Conservation (phyloP, 2,888 invertebrate genomes). For the Nematopogon swammerdamellus region DNA sequence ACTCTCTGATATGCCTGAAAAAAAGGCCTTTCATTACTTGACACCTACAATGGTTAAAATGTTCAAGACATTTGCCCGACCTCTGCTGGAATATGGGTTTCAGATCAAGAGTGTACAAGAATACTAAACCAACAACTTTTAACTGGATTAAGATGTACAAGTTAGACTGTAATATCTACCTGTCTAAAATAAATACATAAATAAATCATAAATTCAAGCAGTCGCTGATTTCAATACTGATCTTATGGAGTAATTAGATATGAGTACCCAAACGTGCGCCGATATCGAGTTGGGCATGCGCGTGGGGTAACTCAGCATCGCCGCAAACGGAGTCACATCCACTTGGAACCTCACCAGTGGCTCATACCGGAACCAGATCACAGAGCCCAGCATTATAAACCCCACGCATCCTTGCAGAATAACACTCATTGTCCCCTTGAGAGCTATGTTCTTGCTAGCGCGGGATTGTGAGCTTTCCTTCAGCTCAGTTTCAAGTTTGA, state of each 20-base stretch:
- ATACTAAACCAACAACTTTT: too few relatives aligned
- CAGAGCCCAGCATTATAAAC: constrained; percentile 29
- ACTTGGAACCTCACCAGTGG: constrained; percentile 39
- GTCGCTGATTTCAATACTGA: constrained; percentile 34
- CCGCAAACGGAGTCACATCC: constrained; percentile 36
- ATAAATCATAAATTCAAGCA: constrained; percentile 16
- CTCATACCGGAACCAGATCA: constrained; percentile 39
- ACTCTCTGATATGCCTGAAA: too few relatives aligned
- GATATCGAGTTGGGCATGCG: constrained; percentile 40
- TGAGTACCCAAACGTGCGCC: constrained; percentile 42
- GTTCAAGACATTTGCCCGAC: too few relatives aligned
- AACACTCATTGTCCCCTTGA: constrained; percentile 35
- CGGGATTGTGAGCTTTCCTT: constrained; percentile 36
- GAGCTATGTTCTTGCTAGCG: constrained; percentile 31
- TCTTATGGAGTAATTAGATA: constrained; percentile 41
- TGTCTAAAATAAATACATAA: too few relatives aligned
- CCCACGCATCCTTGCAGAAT: constrained; percentile 29
- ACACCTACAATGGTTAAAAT: too few relatives aligned
- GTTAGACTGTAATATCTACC: too few relatives aligned
- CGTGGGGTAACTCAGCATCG: constrained; percentile 38
- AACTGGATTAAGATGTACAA: too few relatives aligned
- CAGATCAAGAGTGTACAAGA: too few relatives aligned
- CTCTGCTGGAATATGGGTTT: too few relatives aligned
- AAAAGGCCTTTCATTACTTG: too few relatives aligned
- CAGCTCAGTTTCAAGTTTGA: constrained; percentile 43